Base-by-base conservation (phyloP, 2,113 vertebrate genomes). In the Anseranas semipalmata region DNA sequence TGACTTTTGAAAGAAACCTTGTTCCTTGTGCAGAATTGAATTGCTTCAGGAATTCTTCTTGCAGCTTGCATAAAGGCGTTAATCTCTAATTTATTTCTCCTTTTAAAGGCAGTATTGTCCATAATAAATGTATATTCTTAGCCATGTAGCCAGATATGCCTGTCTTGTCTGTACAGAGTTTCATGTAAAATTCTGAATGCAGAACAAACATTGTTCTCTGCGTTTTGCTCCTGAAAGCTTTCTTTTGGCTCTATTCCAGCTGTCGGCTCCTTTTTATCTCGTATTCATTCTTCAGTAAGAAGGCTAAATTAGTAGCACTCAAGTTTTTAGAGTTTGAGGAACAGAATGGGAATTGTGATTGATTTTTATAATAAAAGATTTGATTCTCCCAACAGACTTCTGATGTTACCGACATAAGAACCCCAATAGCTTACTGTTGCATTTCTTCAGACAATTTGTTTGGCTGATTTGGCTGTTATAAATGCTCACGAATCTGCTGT, bases 211-310 rank as follows among this genome's bases (percentile, higher is more conserved):
- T 90, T 87, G 82, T 96, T 96, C 78, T 94, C 6, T 2, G 68
- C 89, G 92, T 95, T 96, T 95, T 93, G 95, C 78, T 90, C 90
- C 94, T 96, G 79, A 98, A 97, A 96, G 96, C 94, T 95, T 95
- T 91, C 75, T 80, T 92, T 94, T 98, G 97, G 98, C 97, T 95
- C 50, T 15, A 37, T 80, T 96, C 97, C 98, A 98, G 94, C 93
- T 90, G 89, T 93, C 89, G 94, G 96, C 96, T 96, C 71, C 97
- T 97, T 98, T 97, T 98, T 97, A 98, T 98, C 97, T 97, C 80
- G 76, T 53, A 75, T 96, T 95, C 92, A 92, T 95, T 97, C 95
- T 87, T 95, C 91, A 91, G 85, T 95, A 95, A 96, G 96, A 94
- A 97, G 96, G 92, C 75, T 95, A 97, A 97, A 96, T 97, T 97